Conservation (phyloP, 2,888 invertebrate genomes). For the Pachydiplax longipennis region DNA sequence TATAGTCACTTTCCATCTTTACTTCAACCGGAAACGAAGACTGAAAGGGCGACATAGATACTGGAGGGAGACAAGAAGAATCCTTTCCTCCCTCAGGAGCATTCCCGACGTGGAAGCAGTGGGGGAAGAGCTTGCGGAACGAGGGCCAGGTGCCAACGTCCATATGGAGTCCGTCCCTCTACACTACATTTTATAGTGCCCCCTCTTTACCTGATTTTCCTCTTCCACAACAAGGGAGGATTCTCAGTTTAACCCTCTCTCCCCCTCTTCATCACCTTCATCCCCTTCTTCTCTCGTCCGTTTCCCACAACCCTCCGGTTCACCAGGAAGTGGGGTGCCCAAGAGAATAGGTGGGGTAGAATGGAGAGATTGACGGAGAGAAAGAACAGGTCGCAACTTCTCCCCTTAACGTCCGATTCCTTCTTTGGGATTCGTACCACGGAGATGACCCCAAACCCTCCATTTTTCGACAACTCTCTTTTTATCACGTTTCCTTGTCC, state of each 20-base stretch:
- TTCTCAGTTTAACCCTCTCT: background rate
- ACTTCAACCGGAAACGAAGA: background rate
- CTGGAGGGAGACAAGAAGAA: background rate
- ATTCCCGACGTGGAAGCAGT: background rate
- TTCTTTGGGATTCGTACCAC: no score
- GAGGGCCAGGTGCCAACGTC: background rate
- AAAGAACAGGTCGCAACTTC: no score
- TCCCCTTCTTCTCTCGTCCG: background rate
- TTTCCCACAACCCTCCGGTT: background rate
- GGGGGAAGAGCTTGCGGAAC: background rate
- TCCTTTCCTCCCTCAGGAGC: background rate
- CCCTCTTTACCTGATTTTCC: background rate
- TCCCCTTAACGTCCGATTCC: no score
- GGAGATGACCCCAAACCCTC: no score
- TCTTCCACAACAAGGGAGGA: background rate
- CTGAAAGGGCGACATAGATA: background rate
- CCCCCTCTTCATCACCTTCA: background rate
- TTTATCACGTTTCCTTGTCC: no score
- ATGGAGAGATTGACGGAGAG: no score
- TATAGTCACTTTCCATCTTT: background rate
- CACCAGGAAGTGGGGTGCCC: background rate
- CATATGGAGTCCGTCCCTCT: background rate
- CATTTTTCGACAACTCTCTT: no score
- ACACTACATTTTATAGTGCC: background rate
- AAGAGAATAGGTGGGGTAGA: no score